These are phyloP conservation scores for Leptinotarsa lineolata DNA, from an alignment of 1,140 invertebrate species.

Conservation along the genomic window DNA sequence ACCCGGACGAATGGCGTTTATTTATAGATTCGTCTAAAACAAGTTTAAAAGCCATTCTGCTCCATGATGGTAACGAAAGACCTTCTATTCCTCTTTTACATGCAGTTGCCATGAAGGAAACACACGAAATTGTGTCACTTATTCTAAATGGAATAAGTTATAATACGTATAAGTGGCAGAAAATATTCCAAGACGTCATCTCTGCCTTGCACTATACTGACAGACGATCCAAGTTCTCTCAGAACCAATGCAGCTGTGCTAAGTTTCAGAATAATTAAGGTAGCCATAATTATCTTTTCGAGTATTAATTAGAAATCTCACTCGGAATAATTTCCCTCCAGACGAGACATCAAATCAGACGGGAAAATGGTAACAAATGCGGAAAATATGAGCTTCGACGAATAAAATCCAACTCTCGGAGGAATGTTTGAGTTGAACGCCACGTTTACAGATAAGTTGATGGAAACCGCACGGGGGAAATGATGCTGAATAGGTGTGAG, in stretches of 20 bases:
- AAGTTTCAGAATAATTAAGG: background rate
- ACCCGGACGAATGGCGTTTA: too few species aligned
- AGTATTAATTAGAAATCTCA: slow-evolving; percentile 4
- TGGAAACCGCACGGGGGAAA: background rate
- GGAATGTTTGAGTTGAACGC: background rate
- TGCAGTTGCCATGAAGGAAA: too few species aligned
- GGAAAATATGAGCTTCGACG: background rate
- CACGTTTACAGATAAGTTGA: background rate
- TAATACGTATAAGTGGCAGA: too few species aligned
- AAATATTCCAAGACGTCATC: too few species aligned
- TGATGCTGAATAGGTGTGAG: background rate
- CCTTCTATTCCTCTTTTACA: too few species aligned
- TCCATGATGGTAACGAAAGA: too few species aligned
- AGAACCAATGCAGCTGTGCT: background rate
- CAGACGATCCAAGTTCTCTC: background rate
- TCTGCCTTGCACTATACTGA: too few species aligned
- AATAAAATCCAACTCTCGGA: background rate
- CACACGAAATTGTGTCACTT: too few species aligned
- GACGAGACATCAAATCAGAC: slow-evolving; percentile 1
- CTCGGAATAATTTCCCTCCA: slow-evolving; percentile 2
- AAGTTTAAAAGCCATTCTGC: too few species aligned
- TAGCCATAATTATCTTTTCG: slow-evolving; percentile 3
- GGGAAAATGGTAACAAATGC: slow-evolving; percentile 5
- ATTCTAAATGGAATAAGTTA: too few species aligned
- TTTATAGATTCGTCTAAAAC: too few species aligned